phyloP scores from a whole-genome alignment of 1,140 invertebrate species.

The Archivesica marissinica region DNA sequence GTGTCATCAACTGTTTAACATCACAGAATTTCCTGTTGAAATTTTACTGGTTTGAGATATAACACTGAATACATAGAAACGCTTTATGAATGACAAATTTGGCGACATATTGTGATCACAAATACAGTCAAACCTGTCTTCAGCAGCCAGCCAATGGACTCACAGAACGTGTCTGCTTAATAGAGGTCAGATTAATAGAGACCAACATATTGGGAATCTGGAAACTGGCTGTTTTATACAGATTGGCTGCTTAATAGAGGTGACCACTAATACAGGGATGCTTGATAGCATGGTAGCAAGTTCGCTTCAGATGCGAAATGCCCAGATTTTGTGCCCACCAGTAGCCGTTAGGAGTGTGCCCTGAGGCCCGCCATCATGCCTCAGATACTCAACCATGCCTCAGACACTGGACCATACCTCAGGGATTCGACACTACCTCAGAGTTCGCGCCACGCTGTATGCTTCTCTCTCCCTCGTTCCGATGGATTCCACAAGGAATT shows the following conservation, averaged over 20 bases:
- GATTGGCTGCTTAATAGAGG: background rate
- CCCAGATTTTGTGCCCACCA: no score
- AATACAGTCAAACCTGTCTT: background rate
- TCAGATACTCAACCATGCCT: no score
- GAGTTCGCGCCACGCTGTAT: no score
- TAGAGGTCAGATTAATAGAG: background rate
- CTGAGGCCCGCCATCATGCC: no score
- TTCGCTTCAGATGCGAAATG: no score
- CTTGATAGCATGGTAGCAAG: no score
- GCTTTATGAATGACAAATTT: constrained; percentile 16
- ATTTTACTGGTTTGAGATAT: constrained; percentile 23
- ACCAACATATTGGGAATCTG: background rate
- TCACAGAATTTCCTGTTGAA: constrained; percentile 35
- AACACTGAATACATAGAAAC: constrained; percentile 32
- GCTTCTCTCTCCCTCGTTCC: no score
- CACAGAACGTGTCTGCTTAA: background rate
- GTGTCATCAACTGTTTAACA: constrained; percentile 1
- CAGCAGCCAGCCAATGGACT: background rate
- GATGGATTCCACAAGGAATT: no score
- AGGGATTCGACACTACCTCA: no score
- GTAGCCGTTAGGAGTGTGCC: no score
- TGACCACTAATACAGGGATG: background rate
- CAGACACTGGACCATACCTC: no score
- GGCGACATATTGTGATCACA: background rate
- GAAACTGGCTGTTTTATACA: background rate